phyloP scores from a whole-genome alignment of 2,888 invertebrate species.

The Corythucha ciliata region DNA sequence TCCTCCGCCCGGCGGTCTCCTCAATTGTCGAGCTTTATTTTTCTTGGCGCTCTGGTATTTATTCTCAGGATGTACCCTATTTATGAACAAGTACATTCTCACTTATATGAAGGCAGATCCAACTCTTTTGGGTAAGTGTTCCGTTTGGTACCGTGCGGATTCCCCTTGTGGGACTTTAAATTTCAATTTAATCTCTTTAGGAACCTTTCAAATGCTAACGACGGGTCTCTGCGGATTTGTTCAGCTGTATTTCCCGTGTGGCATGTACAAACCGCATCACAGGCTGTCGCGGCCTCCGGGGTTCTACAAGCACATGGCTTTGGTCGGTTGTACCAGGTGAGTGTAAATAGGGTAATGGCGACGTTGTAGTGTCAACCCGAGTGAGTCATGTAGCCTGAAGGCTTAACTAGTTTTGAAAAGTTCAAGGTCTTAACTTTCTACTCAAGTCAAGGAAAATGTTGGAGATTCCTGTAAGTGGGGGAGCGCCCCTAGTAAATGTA shows the following conservation, averaged over 20 bases:
- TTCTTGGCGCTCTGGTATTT: slow-evolving; percentile 63
- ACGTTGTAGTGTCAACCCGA: too few relatives aligned
- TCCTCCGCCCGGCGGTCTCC: slow-evolving; percentile 49
- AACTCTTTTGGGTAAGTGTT: slow-evolving; percentile 59
- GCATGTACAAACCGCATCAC: slow-evolving; percentile 55
- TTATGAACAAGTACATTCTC: slow-evolving; percentile 67
- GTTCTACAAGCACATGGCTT: slow-evolving; percentile 61
- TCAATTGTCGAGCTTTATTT: slow-evolving; percentile 50
- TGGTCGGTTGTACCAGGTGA: slow-evolving; percentile 62
- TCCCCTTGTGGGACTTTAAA: too few relatives aligned
- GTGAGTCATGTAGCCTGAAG: too few relatives aligned
- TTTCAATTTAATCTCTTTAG: slow-evolving; percentile 41
- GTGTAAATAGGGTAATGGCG: slow-evolving; percentile 7
- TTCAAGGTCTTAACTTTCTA: too few relatives aligned
- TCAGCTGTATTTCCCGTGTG: slow-evolving; percentile 63
- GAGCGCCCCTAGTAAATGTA: too few relatives aligned
- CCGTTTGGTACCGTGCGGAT: too few relatives aligned
- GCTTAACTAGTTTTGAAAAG: too few relatives aligned
- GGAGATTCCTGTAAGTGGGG: too few relatives aligned
- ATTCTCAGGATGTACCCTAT: slow-evolving; percentile 66
- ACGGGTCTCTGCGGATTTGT: slow-evolving; percentile 63
- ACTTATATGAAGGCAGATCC: slow-evolving; percentile 63
- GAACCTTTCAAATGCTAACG: slow-evolving; percentile 66
- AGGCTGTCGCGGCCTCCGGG: slow-evolving; percentile 54
- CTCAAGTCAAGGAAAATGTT: too few relatives aligned